Evolutionary conservation across 1,140 invertebrate genomes (phyloP).

Genomic region (Microplitis demolitor): DNA sequence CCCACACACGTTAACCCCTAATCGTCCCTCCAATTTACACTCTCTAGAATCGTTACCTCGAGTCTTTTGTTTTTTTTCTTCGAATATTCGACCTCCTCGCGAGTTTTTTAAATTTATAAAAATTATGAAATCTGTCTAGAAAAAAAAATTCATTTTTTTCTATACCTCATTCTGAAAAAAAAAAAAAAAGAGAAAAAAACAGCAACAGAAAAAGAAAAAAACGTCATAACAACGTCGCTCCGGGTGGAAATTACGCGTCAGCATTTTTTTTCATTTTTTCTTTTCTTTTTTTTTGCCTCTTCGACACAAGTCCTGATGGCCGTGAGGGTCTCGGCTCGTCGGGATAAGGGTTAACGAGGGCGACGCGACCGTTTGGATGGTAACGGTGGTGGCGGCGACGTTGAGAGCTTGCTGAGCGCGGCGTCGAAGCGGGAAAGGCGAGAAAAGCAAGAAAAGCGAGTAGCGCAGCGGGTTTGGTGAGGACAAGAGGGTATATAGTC

Average conservation of each 20-base stretch:
- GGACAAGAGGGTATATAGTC: neutral
- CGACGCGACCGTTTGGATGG: slow-evolving; percentile 32
- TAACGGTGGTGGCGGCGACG: slow-evolving; percentile 22
- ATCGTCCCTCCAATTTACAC: no score
- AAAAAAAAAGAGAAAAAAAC: no score
- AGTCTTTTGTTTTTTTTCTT: no score
- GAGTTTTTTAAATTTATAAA: no score
- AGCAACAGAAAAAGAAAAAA: neutral
- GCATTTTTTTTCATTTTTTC: neutral
- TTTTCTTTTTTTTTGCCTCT: neutral
- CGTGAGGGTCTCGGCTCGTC: slow-evolving; percentile 27
- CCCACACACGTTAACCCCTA: no score
- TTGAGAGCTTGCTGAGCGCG: neutral
- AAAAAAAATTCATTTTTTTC: neutral
- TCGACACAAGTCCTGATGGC: slow-evolving; percentile 4
- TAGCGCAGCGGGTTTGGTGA: neutral
- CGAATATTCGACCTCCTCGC: no score
- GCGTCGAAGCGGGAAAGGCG: neutral
- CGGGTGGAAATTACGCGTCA: neutral
- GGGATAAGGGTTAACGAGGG: slow-evolving; percentile 35
- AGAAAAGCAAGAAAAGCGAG: neutral
- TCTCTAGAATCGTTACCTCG: no score
- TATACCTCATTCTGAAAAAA: neutral
- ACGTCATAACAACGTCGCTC: neutral
- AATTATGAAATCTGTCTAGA: neutral